Base-by-base conservation (phyloP, 2,113 vertebrate genomes). In the Pedetes capensis region DNA sequence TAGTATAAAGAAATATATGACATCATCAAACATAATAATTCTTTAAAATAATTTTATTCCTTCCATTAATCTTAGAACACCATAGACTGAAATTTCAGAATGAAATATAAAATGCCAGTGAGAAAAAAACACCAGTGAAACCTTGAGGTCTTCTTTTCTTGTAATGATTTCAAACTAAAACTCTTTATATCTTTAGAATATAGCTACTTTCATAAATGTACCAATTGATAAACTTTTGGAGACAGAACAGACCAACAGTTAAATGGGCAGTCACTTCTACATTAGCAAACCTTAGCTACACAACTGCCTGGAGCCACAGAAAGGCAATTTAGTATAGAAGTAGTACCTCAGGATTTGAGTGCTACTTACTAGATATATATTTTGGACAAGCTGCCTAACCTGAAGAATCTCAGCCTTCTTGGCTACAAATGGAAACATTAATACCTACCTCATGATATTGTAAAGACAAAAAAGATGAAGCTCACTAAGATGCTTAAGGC, bases 151-250 rank as follows among this genome's bases (percentile, higher is more conserved):
- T 87, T 91, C 51, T 85, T 87, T 51, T 64, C 64, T 82, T 49
- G 16, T 66, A 85, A 61, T 69, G 87, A 84, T 88, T 94, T 95
- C 82, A 80, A 93, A 79, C 42, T 63, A 87, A 94, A 79, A 93
- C 8, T 55, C 39, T 47, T 78, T 37, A 9, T 71, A 69, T 66
- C 95, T 96, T 72, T 86, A 95, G 51, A 87, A 57, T 47, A 72
- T 34, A 89, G 64, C 9, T 49, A 82, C 39, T 83, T 82, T 95
- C 57, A 82, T 53, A 94, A 92, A 59, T 37, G 12, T 61, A 63
- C 29, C 42, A 75, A 75, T 4, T 86, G 63, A 37, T 53, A 39
- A 25, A 2, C 63, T 84, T 95, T 20, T 93, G 64, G 44, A 85
- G 57, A 47, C 3, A 94, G 44, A 93, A 85, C 27, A 90, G 39